Conservation (phyloP, 2,888 invertebrate species). For the Mesochorus sp. region DNA sequence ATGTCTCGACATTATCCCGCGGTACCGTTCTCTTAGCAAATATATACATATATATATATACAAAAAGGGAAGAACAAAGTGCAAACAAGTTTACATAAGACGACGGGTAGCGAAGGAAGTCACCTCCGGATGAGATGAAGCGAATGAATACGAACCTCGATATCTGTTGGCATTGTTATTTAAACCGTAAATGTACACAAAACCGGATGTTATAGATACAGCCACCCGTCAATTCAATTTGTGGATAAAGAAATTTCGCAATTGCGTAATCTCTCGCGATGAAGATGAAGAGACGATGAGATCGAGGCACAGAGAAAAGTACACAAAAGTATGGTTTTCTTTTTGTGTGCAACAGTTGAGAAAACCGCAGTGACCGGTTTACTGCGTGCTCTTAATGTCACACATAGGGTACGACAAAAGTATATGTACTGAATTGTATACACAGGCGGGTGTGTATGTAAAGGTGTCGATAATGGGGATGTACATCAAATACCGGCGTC, state of each 20-base stretch:
- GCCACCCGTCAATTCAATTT: conserved; percentile 36
- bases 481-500: conserved; percentile 54
- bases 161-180: conserved; percentile 34
- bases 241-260: conserved; percentile 42
- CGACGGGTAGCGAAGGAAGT: conserved; percentile 27
- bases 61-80: neutral
- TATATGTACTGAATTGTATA: neutral
- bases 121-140: conserved; percentile 39
- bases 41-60: neutral
- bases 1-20: neutral
- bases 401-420: conserved; percentile 25
- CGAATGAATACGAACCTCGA: conserved; percentile 20
- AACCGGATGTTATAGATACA: conserved; percentile 54
- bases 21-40: neutral
- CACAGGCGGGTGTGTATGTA: conserved; percentile 36
- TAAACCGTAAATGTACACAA: neutral
- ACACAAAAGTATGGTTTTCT: too few species aligned
- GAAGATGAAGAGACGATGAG: neutral
- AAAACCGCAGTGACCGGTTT: conserved; percentile 38
- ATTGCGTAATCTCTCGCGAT: conserved; percentile 38
- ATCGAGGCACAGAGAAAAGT: neutral
- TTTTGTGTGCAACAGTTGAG: conserved; percentile 5
- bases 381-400: conserved; percentile 12
- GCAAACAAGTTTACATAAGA: conserved; percentile 45
- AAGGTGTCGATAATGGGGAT: conserved; percentile 53